Percentiles rank a stretch among this genome's conserved stretches.
Evolutionary conservation across 2,113 vertebrate species (phyloP).

Genomic region (Raja brachyura): DNA sequence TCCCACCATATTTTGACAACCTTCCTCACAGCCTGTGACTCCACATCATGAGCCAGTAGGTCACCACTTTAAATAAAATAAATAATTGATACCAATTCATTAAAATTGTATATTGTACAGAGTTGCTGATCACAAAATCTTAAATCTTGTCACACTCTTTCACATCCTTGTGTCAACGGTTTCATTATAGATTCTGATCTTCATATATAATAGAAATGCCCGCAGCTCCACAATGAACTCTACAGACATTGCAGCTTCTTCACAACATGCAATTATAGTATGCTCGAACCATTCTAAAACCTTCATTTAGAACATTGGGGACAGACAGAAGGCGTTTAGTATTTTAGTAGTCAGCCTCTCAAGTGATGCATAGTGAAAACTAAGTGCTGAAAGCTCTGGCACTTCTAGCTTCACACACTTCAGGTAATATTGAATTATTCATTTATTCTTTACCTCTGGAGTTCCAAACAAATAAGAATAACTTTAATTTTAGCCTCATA

Average conservation of each 20-base stretch:
- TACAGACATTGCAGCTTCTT: neutral
- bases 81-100: neutral
- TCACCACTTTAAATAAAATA: neutral
- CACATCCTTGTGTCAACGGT: neutral
- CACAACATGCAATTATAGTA: neutral
- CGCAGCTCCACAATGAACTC: neutral
- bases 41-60: neutral
- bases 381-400: neutral
- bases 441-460: neutral
- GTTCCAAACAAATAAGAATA: neutral
- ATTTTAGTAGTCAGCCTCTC: neutral
- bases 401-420: neutral
- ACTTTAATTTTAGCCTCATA: neutral
- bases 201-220: neutral
- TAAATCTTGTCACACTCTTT: neutral
- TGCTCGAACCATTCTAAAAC: neutral
- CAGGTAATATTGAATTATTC: constrained; percentile 1
- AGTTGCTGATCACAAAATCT: neutral
- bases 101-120: neutral
- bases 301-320: neutral
- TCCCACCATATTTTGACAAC: too few species aligned
- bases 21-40: too few species aligned
- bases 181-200: neutral
- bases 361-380: neutral
- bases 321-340: neutral